Conservation (phyloP, 2,113 vertebrate species). For the Bostrychus sinensis region DNA sequence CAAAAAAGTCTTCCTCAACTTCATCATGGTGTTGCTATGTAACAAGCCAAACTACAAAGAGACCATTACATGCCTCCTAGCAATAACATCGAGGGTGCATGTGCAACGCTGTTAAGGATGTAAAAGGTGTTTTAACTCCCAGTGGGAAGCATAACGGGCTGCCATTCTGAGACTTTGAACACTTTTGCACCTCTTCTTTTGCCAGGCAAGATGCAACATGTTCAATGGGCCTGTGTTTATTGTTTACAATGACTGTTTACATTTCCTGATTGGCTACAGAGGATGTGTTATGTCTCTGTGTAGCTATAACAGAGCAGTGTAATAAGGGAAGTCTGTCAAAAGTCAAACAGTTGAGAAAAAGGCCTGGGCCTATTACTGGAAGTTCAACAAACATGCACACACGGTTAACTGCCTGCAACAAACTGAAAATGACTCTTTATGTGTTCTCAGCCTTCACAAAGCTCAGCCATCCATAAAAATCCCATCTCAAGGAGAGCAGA, state of each 20-base stretch:
- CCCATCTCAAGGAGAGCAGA: slow-evolving; percentile 84
- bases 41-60: slow-evolving; percentile 54
- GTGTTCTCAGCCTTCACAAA: slow-evolving; percentile 78
- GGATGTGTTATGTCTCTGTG: slow-evolving; percentile 16
- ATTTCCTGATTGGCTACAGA: slow-evolving; percentile 11
- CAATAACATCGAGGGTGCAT: slow-evolving; percentile 19
- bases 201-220: slow-evolving; percentile 14
- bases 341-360: slow-evolving; percentile 64
- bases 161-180: slow-evolving; percentile 17
- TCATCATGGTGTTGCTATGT: slow-evolving; percentile 41
- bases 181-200: slow-evolving; percentile 8
- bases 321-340: slow-evolving; percentile 65
- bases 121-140: slow-evolving; percentile 11
- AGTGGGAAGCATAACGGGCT: neutral
- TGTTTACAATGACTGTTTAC: slow-evolving; percentile 36
- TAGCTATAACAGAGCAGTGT: slow-evolving; percentile 20
- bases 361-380: slow-evolving; percentile 65
- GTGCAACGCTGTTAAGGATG: slow-evolving; percentile 44
- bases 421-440: slow-evolving; percentile 81
- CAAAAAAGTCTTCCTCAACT: slow-evolving; percentile 46
- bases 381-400: slow-evolving; percentile 80
- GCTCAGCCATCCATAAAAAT: slow-evolving; percentile 83
- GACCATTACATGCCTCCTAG: slow-evolving; percentile 22
- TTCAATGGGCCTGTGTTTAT: slow-evolving; percentile 9
- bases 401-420: slow-evolving; percentile 77